Percentiles rank a stretch among this genome's conserved stretches.
phyloP scores from a whole-genome alignment of 1,140 invertebrate genomes.

The Tetramorium simillimum region DNA sequence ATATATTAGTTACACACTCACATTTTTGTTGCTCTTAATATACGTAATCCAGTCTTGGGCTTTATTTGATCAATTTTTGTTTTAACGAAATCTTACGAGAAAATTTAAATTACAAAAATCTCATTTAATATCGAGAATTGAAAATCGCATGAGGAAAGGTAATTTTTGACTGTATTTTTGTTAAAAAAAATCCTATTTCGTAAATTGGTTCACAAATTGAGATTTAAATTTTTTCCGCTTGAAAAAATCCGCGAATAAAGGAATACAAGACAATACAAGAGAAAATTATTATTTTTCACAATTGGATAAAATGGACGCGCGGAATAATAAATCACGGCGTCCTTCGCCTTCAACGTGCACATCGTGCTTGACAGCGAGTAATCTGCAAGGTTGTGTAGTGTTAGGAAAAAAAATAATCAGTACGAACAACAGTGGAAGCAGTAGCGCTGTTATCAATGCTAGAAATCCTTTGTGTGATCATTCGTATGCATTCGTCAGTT shows the following conservation, averaged over 20 bases:
- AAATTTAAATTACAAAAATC: neutral
- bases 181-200: neutral
- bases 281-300: conserved; percentile 1
- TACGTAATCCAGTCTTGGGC: neutral
- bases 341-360: neutral
- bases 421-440: neutral
- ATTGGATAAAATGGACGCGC: neutral
- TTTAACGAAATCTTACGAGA: neutral
- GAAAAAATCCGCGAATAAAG: neutral
- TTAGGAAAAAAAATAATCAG: conserved; percentile 29
- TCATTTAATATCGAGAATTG: neutral
- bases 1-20: conserved; percentile 10
- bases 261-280: neutral
- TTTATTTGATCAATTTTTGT: neutral
- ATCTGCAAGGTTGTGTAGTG: conserved; percentile 28
- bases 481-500: neutral
- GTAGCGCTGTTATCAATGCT: conserved; percentile 2
- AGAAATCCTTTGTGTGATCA: neutral
- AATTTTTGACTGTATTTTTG: neutral
- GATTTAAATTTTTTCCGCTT: neutral
- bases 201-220: neutral
- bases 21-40: neutral
- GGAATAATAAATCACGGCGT: conserved; percentile 31
- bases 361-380: conserved; percentile 5
- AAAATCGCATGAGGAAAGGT: neutral